Evolutionary conservation across 2,888 invertebrate species (phyloP).

Genomic region (Agriotes lineatus): DNA sequence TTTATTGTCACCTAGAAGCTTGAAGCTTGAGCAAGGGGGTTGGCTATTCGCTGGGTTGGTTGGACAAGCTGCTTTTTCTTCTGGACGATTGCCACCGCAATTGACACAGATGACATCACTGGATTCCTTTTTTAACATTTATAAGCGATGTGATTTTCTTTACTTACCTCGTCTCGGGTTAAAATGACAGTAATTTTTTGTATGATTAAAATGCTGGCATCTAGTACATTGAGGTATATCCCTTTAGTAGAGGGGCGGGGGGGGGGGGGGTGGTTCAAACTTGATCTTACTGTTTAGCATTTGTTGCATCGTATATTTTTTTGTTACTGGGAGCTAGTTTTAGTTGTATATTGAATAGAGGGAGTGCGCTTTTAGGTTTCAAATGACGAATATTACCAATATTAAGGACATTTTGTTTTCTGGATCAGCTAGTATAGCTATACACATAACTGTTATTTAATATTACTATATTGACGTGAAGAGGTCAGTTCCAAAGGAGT

Average conservation of each 20-base stretch:
- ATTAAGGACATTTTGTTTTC: neutral
- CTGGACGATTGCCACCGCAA: neutral
- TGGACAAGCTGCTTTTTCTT: neutral
- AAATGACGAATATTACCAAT: neutral
- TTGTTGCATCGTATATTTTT: neutral
- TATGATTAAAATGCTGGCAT: neutral
- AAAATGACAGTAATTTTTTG: neutral
- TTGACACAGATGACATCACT: neutral
- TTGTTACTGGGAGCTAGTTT: neutral
- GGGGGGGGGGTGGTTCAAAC: neutral
- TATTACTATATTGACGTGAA: too few relatives aligned
- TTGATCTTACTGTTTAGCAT: neutral
- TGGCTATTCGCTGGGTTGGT: neutral
- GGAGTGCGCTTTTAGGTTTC: neutral
- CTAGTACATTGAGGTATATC: neutral
- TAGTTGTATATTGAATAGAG: neutral
- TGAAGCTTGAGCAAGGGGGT: too few relatives aligned
- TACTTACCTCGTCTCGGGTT: neutral
- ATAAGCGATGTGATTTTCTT: neutral
- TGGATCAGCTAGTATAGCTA: too few relatives aligned
- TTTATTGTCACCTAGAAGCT: too few relatives aligned
- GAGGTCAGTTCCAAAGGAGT: too few relatives aligned
- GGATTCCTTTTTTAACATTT: neutral
- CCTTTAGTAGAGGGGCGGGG: too few relatives aligned
- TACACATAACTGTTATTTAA: too few relatives aligned